Conservation (phyloP, 2,797 vertebrate genomes). For the Thunnus albacares region DNA sequence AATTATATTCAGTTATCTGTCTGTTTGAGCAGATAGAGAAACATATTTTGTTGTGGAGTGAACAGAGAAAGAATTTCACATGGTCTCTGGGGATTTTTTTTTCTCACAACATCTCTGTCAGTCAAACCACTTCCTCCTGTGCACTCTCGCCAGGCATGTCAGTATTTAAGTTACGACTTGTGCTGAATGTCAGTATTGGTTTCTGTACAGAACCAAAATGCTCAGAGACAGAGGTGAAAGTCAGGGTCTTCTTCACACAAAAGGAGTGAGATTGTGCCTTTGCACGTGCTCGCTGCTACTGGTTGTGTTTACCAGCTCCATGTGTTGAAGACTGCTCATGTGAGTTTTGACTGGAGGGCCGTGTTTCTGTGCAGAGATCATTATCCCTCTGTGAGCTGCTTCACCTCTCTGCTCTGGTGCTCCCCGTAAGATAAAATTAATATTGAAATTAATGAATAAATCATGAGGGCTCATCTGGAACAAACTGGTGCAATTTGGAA, state of each 20-base stretch:
- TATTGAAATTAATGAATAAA: slow-evolving; percentile 70
- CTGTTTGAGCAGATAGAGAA: slow-evolving; percentile 5
- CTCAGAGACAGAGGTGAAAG: slow-evolving; percentile 27
- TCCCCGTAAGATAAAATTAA: slow-evolving; percentile 56
- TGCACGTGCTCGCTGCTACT: neutral
- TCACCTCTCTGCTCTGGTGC: slow-evolving; percentile 38
- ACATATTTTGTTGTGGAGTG: neutral
- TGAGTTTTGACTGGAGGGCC: slow-evolving; percentile 47
- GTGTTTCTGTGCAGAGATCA: slow-evolving; percentile 54
- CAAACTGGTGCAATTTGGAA: slow-evolving; percentile 55
- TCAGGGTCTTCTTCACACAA: slow-evolving; percentile 10
- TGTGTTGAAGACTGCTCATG: slow-evolving; percentile 22
- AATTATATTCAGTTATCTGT: neutral
- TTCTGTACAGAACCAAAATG: slow-evolving; percentile 16
- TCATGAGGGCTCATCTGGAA: slow-evolving; percentile 58
- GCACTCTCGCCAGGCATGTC: neutral
- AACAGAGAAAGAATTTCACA: slow-evolving; percentile 27
- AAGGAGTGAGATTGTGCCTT: neutral
- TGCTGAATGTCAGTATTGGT: neutral
- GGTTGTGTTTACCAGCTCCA: slow-evolving; percentile 43
- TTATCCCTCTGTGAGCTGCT: slow-evolving; percentile 55
- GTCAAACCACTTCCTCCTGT: slow-evolving; percentile 67
- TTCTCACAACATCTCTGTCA: neutral
- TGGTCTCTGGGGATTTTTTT: slow-evolving; percentile 35
- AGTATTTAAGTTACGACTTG: neutral